These are phyloP conservation scores for Romanogobio albipinnatus DNA, from an alignment of 2,113 vertebrate species.

Conservation along the genomic window DNA sequence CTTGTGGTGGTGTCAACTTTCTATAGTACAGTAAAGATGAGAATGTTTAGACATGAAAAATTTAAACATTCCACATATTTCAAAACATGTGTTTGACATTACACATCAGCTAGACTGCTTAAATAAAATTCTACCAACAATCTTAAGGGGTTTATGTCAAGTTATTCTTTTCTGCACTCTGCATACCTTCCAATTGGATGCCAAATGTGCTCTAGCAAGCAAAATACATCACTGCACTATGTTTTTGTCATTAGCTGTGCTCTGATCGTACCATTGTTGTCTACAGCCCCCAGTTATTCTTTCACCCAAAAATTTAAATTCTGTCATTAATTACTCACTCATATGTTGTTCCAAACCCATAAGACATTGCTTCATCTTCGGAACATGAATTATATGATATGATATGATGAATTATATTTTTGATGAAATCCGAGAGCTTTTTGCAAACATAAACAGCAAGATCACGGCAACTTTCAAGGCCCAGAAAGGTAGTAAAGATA, in stretches of 20 bases:
- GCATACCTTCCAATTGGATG: neutral
- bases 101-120: neutral
- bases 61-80: neutral
- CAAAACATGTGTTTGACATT: neutral
- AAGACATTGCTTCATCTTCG: no score
- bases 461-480: no score
- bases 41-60: neutral
- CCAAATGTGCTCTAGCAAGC: neutral
- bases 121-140: neutral
- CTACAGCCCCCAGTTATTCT: neutral
- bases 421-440: no score
- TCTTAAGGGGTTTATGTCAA: neutral
- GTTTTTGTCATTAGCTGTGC: neutral
- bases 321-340: no score
- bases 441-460: no score
- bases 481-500: no score
- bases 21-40: slow-evolving; percentile 70
- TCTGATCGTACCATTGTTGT: neutral
- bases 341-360: no score
- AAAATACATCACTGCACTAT: neutral
- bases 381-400: no score
- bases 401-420: no score
- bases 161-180: neutral
- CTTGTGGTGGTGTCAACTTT: slow-evolving; percentile 93
- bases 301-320: neutral